Conservation (phyloP, 1,140 invertebrate species). For the Luehdorfia chinensis region DNA sequence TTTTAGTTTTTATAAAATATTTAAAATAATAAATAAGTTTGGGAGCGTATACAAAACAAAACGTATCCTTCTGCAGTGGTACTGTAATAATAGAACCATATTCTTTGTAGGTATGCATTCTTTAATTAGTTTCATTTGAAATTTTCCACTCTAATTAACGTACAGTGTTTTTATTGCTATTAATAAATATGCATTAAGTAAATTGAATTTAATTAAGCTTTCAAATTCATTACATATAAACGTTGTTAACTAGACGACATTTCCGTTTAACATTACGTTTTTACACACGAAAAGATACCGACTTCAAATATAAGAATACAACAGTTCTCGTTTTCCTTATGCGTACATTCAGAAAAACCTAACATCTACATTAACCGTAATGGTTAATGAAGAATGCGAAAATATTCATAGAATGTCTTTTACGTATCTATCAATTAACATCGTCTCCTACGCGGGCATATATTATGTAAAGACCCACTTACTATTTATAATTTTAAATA, state of each 20-base stretch:
- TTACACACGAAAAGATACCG: slow-evolving; percentile 8
- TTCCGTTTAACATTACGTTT: slow-evolving; percentile 10
- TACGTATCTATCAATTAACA: slow-evolving; percentile 9
- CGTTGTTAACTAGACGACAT: not conserved
- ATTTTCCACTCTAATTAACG: not conserved
- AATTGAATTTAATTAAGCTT: slow-evolving; percentile 8
- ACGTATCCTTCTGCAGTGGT: too few relatives aligned
- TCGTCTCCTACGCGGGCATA: not conserved
- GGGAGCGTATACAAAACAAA: too few relatives aligned
- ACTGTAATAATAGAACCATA: too few relatives aligned
- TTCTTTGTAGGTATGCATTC: too few relatives aligned
- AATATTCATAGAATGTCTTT: slow-evolving; percentile 9
- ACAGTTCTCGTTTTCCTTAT: not conserved
- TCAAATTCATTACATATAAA: not conserved
- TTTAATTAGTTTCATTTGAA: too few relatives aligned
- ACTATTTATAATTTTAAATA: slow-evolving; percentile 1
- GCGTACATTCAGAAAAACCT: slow-evolving; percentile 7
- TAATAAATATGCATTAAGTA: not conserved
- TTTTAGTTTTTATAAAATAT: too few relatives aligned
- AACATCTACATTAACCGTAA: slow-evolving; percentile 2
- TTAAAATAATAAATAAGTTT: too few relatives aligned
- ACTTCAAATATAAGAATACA: not conserved
- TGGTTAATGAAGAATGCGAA: slow-evolving; percentile 1
- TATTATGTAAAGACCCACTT: not conserved
- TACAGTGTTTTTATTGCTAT: not conserved